phyloP scores from a whole-genome alignment of 2,888 invertebrate genomes.

The Malthinus flaveolus region DNA sequence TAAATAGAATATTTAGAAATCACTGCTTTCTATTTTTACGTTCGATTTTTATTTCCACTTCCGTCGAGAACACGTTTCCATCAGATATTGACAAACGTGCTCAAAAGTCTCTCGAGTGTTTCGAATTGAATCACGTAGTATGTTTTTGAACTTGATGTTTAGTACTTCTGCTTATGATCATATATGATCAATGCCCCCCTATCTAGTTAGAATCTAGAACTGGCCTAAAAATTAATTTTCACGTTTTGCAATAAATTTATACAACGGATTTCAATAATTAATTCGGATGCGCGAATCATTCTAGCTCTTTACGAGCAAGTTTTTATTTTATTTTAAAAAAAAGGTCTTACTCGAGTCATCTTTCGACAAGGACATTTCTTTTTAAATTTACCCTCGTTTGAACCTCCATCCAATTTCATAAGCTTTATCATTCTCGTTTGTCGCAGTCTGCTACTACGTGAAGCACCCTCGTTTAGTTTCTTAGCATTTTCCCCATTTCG shows the following conservation, averaged over 20 bases:
- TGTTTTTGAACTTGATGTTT: not conserved
- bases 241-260: too few relatives aligned
- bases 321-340: not conserved
- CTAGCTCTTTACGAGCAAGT: not conserved
- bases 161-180: too few relatives aligned
- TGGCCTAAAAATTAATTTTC: too few relatives aligned
- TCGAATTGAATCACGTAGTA: slow-evolving; percentile 5
- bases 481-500: slow-evolving; percentile 14
- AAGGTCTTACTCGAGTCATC: slow-evolving; percentile 2
- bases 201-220: too few relatives aligned
- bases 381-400: slow-evolving; percentile 17
- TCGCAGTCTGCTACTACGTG: slow-evolving; percentile 19
- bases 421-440: slow-evolving; percentile 27
- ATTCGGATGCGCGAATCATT: too few relatives aligned
- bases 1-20: slow-evolving; percentile 2
- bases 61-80: not conserved
- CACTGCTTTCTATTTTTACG: slow-evolving; percentile 1
- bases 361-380: slow-evolving; percentile 12
- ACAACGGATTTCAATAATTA: too few relatives aligned
- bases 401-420: slow-evolving; percentile 25
- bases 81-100: slow-evolving; percentile 5
- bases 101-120: slow-evolving; percentile 5
- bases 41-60: not conserved
- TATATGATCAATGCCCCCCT: too few relatives aligned
- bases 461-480: not conserved